Evolutionary conservation across 2,888 invertebrate genomes (phyloP), one percentile per base, ranked within the genome.

Genomic region (Amphiduros pacificus): DNA sequence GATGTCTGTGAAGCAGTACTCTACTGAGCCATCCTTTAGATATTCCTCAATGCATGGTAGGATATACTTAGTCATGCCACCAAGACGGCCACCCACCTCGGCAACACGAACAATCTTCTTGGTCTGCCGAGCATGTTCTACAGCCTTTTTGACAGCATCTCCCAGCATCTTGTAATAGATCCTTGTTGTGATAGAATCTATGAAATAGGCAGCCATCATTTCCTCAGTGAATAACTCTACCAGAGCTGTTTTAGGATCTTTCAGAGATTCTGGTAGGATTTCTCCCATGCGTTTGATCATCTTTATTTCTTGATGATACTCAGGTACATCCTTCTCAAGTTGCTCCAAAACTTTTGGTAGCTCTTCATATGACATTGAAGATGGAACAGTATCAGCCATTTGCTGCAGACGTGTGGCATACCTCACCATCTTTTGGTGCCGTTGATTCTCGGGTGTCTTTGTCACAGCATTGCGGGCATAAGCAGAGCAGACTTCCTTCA

Each of bases 71-170:
- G 52, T 48, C 24, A 61, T 27, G 24, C 61, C 61, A 20, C 61
- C 61, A 41, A 61, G 54, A 22, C 61, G 41, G 29, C 61, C 61
- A 26, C 61, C 61, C n/a, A 61, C 55, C 28, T 61, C 61, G 4
- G 31, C n/a, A 9, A 61, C 31, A 20, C 61, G 24, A 26, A 61
- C 61, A 28, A 55, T 36, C 26, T 44, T 44, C 40, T 61, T 61
- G 22, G 32, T 27, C 40, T 61, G 55, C 48, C 20, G 48, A 6
- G 61, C 52, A 26, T 54, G 48, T 3, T 55, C 22, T 31, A 52
- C 41, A 1, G 61, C 61, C n/a, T 49, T 26, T 9, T 32, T 9
- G 2, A 61, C 49, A 17, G 20, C 55, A 49, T 61, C 61, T 6
- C 49, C 49, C 17, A 54, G 41, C 14, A 29, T 22, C 20, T 55